These are phyloP conservation scores for Pandion haliaetus DNA, from an alignment of 2,113 vertebrate species.

Conservation along the genomic window DNA sequence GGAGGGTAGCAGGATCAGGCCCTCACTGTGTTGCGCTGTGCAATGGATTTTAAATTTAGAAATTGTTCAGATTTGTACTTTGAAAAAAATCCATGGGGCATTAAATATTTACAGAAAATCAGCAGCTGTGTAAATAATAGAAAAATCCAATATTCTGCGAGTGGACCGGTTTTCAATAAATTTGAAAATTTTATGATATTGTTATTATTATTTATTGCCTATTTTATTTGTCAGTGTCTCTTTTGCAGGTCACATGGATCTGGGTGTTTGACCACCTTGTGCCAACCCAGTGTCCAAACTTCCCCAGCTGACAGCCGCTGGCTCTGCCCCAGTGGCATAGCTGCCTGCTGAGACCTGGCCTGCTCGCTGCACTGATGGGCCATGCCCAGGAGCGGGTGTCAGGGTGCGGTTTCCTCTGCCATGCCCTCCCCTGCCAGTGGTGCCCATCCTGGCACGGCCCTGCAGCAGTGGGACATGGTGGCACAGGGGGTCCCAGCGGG, in stretches of 20 bases:
- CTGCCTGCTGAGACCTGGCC: neutral
- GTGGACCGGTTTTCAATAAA: slow-evolving; percentile 51
- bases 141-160: slow-evolving; percentile 38
- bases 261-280: neutral
- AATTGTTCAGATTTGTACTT: slow-evolving; percentile 61
- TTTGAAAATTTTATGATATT: slow-evolving; percentile 69
- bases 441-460: neutral
- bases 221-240: slow-evolving; percentile 42
- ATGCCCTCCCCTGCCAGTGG: fast-evolving
- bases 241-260: neutral
- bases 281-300: neutral
- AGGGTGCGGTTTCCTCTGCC: neutral
- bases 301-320: neutral
- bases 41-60: slow-evolving; percentile 34
- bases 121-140: slow-evolving; percentile 62
- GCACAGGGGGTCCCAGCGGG: neutral
- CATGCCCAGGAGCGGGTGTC: fast-evolving
- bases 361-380: fast-evolving
- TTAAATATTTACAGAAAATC: slow-evolving; percentile 69
- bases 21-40: fast-evolving
- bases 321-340: fast-evolving
- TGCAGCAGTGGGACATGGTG: fast-evolving
- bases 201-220: slow-evolving; percentile 69
- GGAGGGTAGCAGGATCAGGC: neutral
- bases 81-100: slow-evolving; percentile 56